phyloP scores from a whole-genome alignment of 2,113 vertebrate genomes.

The Emydura subglobosa region DNA sequence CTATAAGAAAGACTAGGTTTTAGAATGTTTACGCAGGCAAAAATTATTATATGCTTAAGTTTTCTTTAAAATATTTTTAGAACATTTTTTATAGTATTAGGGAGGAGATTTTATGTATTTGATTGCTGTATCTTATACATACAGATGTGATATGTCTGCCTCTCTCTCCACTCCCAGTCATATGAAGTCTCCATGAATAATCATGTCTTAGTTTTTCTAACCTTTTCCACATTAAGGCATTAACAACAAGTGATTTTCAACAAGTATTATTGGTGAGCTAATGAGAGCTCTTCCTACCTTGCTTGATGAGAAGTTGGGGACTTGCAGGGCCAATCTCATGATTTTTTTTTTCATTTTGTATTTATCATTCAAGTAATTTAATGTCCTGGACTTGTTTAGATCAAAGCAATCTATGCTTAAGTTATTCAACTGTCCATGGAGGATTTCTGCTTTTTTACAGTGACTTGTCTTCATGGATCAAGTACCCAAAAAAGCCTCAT shows the following conservation, averaged over 20 bases:
- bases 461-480: too few relatives aligned
- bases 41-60: not conserved
- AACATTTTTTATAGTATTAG: not conserved
- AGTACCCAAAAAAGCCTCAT: too few relatives aligned
- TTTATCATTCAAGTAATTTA: too few relatives aligned
- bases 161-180: not conserved
- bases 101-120: not conserved
- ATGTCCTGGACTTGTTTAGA: too few relatives aligned
- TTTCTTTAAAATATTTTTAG: not conserved
- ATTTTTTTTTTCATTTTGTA: too few relatives aligned
- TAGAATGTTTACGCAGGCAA: not conserved
- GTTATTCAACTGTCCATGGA: too few relatives aligned
- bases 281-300: not conserved
- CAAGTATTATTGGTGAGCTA: not conserved
- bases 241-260: not conserved
- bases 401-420: too few relatives aligned
- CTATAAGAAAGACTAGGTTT: not conserved
- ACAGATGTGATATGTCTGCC: not conserved
- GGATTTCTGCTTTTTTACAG: too few relatives aligned
- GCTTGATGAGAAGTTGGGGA: not conserved
- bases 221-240: too few relatives aligned
- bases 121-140: not conserved
- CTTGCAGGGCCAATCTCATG: not conserved
- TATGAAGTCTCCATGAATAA: not conserved
- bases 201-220: not conserved